Evolutionary conservation across 1,140 invertebrate species (phyloP).

Genomic region (Hydropsyche tenuis): DNA sequence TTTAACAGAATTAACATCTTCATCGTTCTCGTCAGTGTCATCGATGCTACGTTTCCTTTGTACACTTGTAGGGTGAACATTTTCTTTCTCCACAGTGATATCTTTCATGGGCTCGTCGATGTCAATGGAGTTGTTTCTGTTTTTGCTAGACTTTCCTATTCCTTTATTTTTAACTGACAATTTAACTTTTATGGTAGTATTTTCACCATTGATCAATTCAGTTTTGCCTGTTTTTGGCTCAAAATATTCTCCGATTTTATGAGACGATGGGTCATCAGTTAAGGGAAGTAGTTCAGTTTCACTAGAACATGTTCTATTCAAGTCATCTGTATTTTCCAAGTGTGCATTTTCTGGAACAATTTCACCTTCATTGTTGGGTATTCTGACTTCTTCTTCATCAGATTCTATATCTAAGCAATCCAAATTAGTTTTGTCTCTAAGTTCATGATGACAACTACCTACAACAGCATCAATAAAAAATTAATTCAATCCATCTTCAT

Average conservation of each 20-base stretch:
- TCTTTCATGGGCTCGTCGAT: not conserved
- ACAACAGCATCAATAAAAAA: not conserved
- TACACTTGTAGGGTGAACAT: not conserved
- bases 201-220: not conserved
- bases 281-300: constrained; percentile 25
- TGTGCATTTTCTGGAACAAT: not conserved
- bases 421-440: not conserved
- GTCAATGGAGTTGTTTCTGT: not conserved
- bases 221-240: not conserved
- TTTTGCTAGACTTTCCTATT: constrained; percentile 37
- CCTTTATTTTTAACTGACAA: constrained; percentile 36
- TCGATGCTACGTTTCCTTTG: constrained; percentile 11
- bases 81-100: not conserved
- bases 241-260: constrained; percentile 47
- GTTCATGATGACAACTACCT: not conserved
- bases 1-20: constrained; percentile 7
- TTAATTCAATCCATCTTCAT: not conserved
- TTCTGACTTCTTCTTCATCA: constrained; percentile 19
- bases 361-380: not conserved
- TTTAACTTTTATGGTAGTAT: not conserved
- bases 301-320: not conserved
- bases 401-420: constrained; percentile 29
- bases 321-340: not conserved
- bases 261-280: constrained; percentile 29
- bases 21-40: not conserved